A percentile compares a stretch with the other conserved stretches of the same genome.
Evolutionary conservation across 2,797 vertebrate species (phyloP).

Genomic region (Clarias laeviceps): DNA sequence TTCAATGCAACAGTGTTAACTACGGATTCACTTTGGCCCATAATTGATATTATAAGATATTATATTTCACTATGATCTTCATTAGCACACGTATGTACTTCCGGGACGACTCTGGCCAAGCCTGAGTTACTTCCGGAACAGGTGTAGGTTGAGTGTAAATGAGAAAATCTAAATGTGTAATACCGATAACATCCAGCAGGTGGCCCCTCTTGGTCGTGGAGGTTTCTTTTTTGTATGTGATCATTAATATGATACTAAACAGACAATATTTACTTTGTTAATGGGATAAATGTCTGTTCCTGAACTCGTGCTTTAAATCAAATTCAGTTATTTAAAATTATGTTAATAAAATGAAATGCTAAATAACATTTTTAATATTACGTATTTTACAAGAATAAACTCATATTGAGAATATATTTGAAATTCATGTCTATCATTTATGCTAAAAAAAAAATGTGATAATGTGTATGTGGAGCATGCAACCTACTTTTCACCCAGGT

Average conservation of each 20-base stretch:
- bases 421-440: background rate
- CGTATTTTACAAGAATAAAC: background rate
- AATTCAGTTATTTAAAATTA: background rate
- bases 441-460: background rate
- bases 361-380: background rate
- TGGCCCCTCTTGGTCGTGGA: constrained; percentile 11
- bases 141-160: background rate
- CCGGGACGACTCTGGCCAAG: background rate
- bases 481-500: background rate
- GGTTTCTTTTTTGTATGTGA: background rate
- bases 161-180: background rate
- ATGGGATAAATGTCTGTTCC: background rate
- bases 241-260: background rate
- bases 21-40: too few species aligned
- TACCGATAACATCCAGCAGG: constrained; percentile 29
- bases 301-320: background rate
- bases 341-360: background rate
- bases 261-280: constrained; percentile 5
- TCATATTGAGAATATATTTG: background rate
- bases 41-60: background rate
- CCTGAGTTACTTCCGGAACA: constrained; percentile 10
- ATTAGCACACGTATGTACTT: background rate
- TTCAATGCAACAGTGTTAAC: too few species aligned
- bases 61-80: background rate
- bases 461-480: background rate